These are phyloP conservation scores for Pantelozetes paolii DNA, from an alignment of 2,888 invertebrate species.

Conservation along the genomic window DNA sequence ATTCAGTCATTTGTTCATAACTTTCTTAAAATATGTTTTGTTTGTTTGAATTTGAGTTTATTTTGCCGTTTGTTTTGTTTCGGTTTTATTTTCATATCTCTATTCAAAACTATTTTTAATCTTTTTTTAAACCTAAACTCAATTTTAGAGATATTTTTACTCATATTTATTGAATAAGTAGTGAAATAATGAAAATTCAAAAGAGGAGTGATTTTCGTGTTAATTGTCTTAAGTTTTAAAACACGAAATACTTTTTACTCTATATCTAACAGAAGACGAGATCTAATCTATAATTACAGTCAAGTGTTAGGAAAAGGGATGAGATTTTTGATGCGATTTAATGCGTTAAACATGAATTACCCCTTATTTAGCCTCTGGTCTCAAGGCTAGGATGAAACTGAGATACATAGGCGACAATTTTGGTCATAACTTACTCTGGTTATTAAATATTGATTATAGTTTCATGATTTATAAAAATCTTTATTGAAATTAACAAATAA, in stretches of 20 bases:
- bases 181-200: neutral
- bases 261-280: neutral
- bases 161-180: neutral
- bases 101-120: neutral
- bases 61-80: neutral
- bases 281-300: neutral
- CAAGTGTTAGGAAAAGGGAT: neutral
- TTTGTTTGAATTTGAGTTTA: neutral
- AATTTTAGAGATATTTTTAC: neutral
- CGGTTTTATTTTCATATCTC: too few relatives aligned
- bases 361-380: neutral
- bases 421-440: too few relatives aligned
- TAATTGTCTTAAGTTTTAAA: neutral
- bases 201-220: neutral
- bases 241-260: neutral
- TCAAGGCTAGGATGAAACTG: too few relatives aligned
- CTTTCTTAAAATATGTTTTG: neutral
- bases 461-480: too few relatives aligned
- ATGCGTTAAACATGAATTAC: constrained; percentile 9
- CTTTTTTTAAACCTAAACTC: neutral
- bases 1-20: neutral
- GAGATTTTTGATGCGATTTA: neutral
- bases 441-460: too few relatives aligned
- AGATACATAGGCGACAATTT: too few relatives aligned
- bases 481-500: too few relatives aligned